Base-by-base conservation (phyloP, 2,113 vertebrate genomes). In the Ailuropoda melanoleuca region DNA sequence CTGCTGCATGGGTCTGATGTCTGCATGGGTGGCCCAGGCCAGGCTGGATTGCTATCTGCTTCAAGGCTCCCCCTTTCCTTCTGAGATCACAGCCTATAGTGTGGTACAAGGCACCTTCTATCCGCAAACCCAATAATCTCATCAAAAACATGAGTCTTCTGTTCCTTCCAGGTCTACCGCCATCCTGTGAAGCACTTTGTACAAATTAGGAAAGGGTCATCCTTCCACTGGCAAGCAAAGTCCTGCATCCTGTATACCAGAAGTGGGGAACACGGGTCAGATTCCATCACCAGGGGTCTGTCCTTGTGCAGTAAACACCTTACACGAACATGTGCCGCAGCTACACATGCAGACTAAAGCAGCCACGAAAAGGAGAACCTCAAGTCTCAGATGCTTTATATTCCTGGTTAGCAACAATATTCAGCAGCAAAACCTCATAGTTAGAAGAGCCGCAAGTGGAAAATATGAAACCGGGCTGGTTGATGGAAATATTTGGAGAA, bases 101-200 rank as follows among this genome's bases (percentile, higher is more conserved):
- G 26, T 13, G 77, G 26, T 39, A 4, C 24, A 17, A 39, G n/a
- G 17, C 10, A 64, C 11, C 8, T 56, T 56, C 64, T 53, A 2
- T 5, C 6, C 34, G 29, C 10, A 29, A 19, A 58, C 34, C 1
- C n/a, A 9, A 1, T 3, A 34, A 34, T 18, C 37, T 70, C n/a
- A 8, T 21, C 18, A 62, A 5, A 43, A 56, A 9, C 15, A 11
- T 0, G 3, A 80, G 5, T 4, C 48, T 26, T 50, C 3, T 14
- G 11, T 68, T 68, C n/a, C 31, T 39, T 62, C 4, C 8, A 23
- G 24, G n/a, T 26, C 62, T 50, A 8, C n/a, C 15, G 24, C 11
- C 34, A 1, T 15, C 26, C 39, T 55, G 46, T 10, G 39, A 31
- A 29, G 8, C 8, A n/a, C 21, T 15, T 77, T 62, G 15, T 34